A percentile compares a stretch with the other conserved stretches of the same genome.
Conservation (phyloP, 2,797 vertebrate species). For the Molossus alvarezi region DNA sequence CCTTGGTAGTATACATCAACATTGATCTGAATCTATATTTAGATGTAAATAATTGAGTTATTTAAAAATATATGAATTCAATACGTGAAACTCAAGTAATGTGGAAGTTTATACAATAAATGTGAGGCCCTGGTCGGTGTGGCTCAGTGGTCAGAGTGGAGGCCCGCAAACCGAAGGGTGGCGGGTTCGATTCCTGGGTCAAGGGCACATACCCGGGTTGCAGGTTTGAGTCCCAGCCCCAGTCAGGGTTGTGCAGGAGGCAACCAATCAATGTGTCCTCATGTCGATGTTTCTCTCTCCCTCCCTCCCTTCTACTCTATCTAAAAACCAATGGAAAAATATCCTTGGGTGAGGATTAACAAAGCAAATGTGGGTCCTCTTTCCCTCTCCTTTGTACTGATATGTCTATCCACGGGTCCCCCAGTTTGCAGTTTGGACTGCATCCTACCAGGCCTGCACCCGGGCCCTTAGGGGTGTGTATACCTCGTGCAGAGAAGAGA, state of each 20-base stretch:
- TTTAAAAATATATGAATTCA: slow-evolving; percentile 11
- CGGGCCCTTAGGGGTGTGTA: not conserved
- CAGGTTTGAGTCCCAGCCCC: too few relatives aligned
- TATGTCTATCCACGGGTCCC: not conserved
- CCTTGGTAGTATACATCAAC: not conserved
- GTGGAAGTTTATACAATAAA: not conserved
- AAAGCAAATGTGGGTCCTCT: not conserved
- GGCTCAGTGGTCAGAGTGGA: too few relatives aligned
- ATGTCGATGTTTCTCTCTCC: too few relatives aligned
- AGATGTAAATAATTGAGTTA: slow-evolving; percentile 34
- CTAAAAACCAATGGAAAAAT: too few relatives aligned
- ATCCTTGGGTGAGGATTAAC: too few relatives aligned
- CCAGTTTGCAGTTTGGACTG: not conserved
- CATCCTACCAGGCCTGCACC: not conserved
- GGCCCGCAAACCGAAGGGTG: too few relatives aligned
- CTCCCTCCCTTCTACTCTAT: too few relatives aligned
- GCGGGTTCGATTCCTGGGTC: too few relatives aligned
- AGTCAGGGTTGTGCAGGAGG: too few relatives aligned
- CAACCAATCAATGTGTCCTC: too few relatives aligned
- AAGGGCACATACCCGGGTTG: too few relatives aligned
- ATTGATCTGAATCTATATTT: slow-evolving; percentile 15
- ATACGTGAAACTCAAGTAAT: not conserved
- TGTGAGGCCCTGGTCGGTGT: too few relatives aligned
- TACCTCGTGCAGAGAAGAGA: not conserved
- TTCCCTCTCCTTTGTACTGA: not conserved